Percentiles rank a stretch among this genome's conserved stretches.
Conservation (phyloP, 2,113 vertebrate species). For the Daphoenositta chrysoptera region DNA sequence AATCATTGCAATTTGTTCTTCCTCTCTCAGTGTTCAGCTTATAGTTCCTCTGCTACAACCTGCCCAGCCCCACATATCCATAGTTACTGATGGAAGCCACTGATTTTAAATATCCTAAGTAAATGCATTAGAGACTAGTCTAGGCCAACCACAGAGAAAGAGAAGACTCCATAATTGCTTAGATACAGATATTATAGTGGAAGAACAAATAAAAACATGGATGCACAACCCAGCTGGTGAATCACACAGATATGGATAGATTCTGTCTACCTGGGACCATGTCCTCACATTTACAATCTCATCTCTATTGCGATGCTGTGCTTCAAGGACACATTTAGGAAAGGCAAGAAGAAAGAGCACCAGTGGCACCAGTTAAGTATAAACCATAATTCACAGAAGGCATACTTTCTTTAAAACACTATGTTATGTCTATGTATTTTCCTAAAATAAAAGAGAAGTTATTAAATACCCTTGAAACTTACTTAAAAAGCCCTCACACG, state of each 20-base stretch:
- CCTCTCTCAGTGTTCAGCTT: neutral
- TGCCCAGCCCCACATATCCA: neutral
- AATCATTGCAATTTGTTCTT: neutral
- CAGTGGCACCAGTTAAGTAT: neutral
- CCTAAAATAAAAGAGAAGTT: neutral
- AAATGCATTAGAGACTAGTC: neutral
- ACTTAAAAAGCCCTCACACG: neutral
- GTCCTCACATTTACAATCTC: neutral
- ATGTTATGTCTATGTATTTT: neutral
- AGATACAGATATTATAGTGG: neutral
- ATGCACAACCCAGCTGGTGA: neutral
- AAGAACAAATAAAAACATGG: neutral
- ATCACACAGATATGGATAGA: neutral
- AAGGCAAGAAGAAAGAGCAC: neutral
- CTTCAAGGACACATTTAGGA: neutral
- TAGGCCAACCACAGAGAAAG: neutral
- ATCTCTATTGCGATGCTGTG: accelerated
- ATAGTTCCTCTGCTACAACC: neutral
- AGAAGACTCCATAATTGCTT: neutral
- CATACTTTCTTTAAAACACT: neutral
- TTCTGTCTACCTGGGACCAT: neutral
- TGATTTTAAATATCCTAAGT: neutral
- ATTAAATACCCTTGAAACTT: neutral
- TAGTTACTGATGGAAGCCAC: neutral
- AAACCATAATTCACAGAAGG: neutral